Evolutionary conservation across 2,797 vertebrate species (phyloP).

Genomic region (Chrosomus eos): DNA sequence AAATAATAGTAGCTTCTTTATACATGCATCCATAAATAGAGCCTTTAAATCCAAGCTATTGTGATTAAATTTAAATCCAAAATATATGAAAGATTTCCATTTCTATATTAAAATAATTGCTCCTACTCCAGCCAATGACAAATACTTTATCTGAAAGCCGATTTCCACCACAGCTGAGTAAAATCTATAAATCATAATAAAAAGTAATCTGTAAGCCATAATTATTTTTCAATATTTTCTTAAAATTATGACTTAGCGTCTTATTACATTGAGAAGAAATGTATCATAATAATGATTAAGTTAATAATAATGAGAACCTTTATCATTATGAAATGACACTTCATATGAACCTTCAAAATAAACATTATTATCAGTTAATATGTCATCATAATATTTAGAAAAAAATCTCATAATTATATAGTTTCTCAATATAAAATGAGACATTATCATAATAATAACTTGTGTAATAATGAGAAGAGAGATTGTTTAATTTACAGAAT

Average conservation of each 20-base stretch:
- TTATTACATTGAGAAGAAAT: background rate
- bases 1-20: background rate
- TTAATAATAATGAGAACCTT: background rate
- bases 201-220: background rate
- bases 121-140: background rate
- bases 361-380: background rate
- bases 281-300: background rate
- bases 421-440: too few species aligned
- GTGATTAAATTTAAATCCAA: too few species aligned
- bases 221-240: background rate
- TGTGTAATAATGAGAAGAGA: too few species aligned
- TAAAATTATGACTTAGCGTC: background rate
- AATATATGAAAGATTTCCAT: background rate
- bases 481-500: too few species aligned
- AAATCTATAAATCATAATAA: background rate
- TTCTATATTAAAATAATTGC: background rate
- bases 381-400: background rate
- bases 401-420: too few species aligned
- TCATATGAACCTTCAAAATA: too few species aligned
- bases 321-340: too few species aligned
- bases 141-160: background rate
- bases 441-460: too few species aligned
- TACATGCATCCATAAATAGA: background rate
- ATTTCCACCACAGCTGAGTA: background rate
- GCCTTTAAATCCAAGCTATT: background rate